These are phyloP conservation scores for Phrynosoma blainvillii DNA, from an alignment of 2,113 vertebrate genomes.

Conservation along the genomic window DNA sequence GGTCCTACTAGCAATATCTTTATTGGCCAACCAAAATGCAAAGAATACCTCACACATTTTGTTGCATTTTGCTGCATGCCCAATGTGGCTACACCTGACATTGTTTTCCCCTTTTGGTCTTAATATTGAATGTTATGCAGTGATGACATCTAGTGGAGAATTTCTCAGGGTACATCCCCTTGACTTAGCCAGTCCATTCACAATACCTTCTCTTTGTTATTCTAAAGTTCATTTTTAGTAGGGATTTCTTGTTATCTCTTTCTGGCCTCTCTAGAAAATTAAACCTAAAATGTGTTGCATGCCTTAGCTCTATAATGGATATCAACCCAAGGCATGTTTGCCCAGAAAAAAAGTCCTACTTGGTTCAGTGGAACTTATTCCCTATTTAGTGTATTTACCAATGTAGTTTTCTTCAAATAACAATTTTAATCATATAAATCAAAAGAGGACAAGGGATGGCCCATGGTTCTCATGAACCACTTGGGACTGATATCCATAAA, in stretches of 20 bases:
- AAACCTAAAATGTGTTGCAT: not conserved
- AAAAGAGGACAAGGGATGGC: too few relatives aligned
- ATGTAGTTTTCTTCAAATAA: not conserved
- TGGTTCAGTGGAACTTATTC: not conserved
- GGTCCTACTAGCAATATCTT: too few relatives aligned
- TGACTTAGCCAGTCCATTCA: not conserved
- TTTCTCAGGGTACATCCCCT: not conserved
- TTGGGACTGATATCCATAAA: too few relatives aligned
- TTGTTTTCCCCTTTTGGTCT: not conserved
- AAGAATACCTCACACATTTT: too few relatives aligned
- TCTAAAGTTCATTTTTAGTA: not conserved
- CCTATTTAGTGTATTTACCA: not conserved
- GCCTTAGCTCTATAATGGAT: not conserved
- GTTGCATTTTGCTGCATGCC: too few relatives aligned
- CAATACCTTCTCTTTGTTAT: not conserved
- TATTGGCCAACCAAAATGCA: too few relatives aligned
- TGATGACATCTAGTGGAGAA: slow-evolving; percentile 28
- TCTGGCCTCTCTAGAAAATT: not conserved
- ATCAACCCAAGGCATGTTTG: not conserved
- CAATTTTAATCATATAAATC: not conserved
- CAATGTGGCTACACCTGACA: too few relatives aligned
- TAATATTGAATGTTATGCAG: not conserved
- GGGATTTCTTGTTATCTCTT: not conserved
- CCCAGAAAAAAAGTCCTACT: not conserved
- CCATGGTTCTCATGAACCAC: too few relatives aligned